These are phyloP conservation scores for Scortum barcoo DNA, from an alignment of 2,113 vertebrate species.

Conservation along the genomic window DNA sequence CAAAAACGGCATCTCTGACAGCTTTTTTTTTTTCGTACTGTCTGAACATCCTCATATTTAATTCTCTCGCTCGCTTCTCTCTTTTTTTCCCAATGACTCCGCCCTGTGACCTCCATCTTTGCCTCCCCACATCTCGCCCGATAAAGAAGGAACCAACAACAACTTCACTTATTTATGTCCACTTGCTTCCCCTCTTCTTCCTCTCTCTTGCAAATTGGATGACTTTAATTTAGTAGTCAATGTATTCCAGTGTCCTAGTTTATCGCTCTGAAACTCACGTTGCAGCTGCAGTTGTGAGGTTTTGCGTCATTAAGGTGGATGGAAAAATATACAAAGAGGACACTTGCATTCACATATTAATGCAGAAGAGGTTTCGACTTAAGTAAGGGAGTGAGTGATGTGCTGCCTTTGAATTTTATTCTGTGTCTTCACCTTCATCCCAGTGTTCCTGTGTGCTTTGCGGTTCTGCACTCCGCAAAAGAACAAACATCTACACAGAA, in stretches of 20 bases:
- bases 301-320: neutral
- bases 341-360: neutral
- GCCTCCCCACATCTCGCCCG: constrained; percentile 2
- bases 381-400: neutral
- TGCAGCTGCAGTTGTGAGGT: constrained; percentile 3
- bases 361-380: neutral
- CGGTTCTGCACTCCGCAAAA: constrained; percentile 7
- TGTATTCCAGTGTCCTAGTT: constrained; percentile 48
- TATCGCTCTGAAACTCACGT: constrained; percentile 8
- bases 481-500: constrained; percentile 13
- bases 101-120: constrained; percentile 41
- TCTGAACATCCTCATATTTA: neutral
- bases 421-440: neutral
- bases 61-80: neutral
- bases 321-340: neutral
- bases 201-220: constrained; percentile 28
- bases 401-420: constrained; percentile 12
- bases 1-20: constrained; percentile 18
- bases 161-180: constrained; percentile 17
- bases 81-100: neutral
- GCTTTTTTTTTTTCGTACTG: constrained; percentile 33
- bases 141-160: constrained; percentile 32
- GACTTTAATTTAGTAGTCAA: constrained; percentile 33
- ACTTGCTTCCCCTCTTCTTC: neutral
- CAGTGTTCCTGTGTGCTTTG: constrained; percentile 4